A percentile compares a stretch with the other conserved stretches of the same genome.
Evolutionary conservation across 2,888 invertebrate genomes (phyloP).

Genomic region (Dolomedes plantarius): DNA sequence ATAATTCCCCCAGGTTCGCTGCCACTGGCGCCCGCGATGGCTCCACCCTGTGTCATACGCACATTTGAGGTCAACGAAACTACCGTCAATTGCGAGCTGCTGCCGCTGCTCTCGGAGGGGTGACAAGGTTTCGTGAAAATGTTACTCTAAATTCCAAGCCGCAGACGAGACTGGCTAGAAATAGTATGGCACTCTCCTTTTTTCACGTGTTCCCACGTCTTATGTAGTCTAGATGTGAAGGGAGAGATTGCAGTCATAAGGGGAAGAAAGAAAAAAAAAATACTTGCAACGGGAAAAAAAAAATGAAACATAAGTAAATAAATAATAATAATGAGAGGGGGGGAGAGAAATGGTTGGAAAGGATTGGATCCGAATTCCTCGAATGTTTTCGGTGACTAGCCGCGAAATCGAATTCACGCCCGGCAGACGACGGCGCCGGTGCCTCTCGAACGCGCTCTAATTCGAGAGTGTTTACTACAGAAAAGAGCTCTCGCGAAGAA

Average conservation of each 20-base stretch:
- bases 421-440: not conserved
- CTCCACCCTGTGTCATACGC: too few relatives aligned
- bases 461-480: constrained; percentile 5
- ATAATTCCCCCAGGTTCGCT: too few relatives aligned
- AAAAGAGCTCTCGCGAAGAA: not conserved
- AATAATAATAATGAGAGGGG: too few relatives aligned
- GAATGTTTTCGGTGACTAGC: not conserved
- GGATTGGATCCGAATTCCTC: not conserved
- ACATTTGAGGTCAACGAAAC: too few relatives aligned
- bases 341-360: too few relatives aligned
- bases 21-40: too few relatives aligned
- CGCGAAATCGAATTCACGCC: not conserved
- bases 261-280: too few relatives aligned
- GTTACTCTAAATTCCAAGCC: constrained; percentile 20
- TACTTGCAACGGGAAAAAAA: too few relatives aligned
- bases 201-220: not conserved
- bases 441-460: not conserved
- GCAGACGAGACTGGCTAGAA: constrained; percentile 51
- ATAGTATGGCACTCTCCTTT: constrained; percentile 27
- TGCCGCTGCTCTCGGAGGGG: not conserved
- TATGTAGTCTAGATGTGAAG: not conserved
- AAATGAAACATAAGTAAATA: not conserved
- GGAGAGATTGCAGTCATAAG: too few relatives aligned
- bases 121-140: constrained; percentile 5
- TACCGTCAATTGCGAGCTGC: not conserved